Base-by-base conservation (phyloP, 1,140 invertebrate species). In the Nixonia krombeini region DNA sequence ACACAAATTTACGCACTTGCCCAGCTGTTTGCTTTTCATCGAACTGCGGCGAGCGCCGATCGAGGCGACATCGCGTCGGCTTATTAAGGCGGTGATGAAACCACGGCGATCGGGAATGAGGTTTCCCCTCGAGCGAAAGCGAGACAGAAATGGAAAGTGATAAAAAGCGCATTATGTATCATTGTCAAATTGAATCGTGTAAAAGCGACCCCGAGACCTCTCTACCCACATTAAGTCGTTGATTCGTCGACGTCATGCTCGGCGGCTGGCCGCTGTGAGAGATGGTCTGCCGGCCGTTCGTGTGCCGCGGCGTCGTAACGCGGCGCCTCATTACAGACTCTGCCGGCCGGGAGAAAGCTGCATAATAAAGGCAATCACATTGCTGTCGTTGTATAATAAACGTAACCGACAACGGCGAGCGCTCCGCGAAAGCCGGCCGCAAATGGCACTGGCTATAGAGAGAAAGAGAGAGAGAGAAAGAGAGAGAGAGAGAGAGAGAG, bases 311-410 rank as follows among this genome's bases (percentile, higher is more conserved):
- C 46, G 51, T 64, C 62, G 62, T 70, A 65, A 65, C 50, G 46
- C 52, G 67, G 56, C 33, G 69, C 55, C 64, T 67, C 69, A 72
- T 72, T 67, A 72, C 63, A 45, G 45, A 42, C 66, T 63, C 31
- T 12, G 46, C 41, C 55, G 51, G 46, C 42, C 38, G 56, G 53
- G 62, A 72, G 69, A 72, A 72, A 72, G 69, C 64, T 51, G 55
- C 63, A 72, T 72, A 61, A 72, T 67, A 72, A 64, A 52, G 69
- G 63, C 59, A 63, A 66, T 67, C 53, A 57, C 57, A 71, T 71
- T 71, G 62, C 67, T 67, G 28, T 10, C 23, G 59, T 70, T 64
- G 68, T 62, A 66, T 53, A 57, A 71, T 53, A 61, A 64, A 61
- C 56, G 58, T 68, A 68, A 68, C 65, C 65, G 38, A 59, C 50